These are phyloP conservation scores for Cosmia pyralina DNA, from an alignment of 2,888 invertebrate species.

Conservation along the genomic window DNA sequence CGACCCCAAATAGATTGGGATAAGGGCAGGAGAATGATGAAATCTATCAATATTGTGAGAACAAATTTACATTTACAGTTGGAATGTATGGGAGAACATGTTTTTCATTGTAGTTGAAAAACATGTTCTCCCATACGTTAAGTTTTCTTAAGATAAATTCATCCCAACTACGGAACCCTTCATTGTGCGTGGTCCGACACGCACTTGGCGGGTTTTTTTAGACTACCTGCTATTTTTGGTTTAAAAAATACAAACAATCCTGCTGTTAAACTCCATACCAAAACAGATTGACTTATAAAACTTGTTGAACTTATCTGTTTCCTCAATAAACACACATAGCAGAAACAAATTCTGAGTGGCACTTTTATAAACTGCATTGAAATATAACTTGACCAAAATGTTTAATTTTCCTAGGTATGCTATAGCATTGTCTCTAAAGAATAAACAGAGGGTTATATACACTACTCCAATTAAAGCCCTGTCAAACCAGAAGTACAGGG, in stretches of 20 bases:
- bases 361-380: background rate
- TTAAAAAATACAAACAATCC: background rate
- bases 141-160: too few species aligned
- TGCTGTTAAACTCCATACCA: background rate
- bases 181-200: too few species aligned
- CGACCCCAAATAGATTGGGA: too few species aligned
- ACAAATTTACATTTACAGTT: too few species aligned
- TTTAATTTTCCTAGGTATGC: constrained; percentile 92
- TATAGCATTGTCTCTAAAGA: constrained; percentile 97
- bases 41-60: too few species aligned
- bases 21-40: too few species aligned
- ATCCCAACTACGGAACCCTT: too few species aligned
- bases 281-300: background rate
- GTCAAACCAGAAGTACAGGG: constrained; percentile 99
- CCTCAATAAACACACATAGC: background rate
- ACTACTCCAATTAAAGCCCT: constrained; percentile 99
- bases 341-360: background rate
- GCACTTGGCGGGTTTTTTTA: too few species aligned
- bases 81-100: too few species aligned
- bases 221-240: background rate
- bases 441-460: constrained; percentile 99
- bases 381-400: background rate
- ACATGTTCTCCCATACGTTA: too few species aligned
- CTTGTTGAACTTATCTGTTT: background rate
- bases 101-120: too few species aligned